These are phyloP conservation scores for Coelogynopora nodosa DNA, from an alignment of 2,888 invertebrate species.

Conservation along the genomic window DNA sequence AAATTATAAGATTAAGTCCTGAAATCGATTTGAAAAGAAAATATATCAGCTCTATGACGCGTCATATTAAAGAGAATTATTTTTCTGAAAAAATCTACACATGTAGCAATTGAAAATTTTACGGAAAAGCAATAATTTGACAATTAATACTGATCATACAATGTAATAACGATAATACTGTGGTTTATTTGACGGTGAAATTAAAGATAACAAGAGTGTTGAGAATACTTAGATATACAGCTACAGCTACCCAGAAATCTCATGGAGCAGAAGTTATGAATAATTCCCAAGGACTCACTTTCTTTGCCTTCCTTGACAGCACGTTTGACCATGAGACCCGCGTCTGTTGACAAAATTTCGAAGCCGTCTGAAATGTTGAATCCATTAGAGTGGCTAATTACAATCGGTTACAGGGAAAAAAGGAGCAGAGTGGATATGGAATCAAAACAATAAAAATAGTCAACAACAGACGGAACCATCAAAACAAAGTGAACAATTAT, in stretches of 20 bases:
- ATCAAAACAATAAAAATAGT: not conserved
- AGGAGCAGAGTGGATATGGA: not conserved
- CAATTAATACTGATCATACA: too few species aligned
- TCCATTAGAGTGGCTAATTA: not conserved
- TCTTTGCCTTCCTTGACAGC: slow-evolving; percentile 43
- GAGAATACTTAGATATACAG: not conserved
- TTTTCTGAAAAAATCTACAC: too few species aligned
- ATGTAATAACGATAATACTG: too few species aligned
- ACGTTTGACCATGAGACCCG: slow-evolving; percentile 37
- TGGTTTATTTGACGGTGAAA: too few species aligned
- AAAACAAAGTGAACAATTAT: too few species aligned
- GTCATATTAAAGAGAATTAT: too few species aligned
- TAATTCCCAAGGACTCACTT: not conserved
- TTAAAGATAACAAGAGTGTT: not conserved
- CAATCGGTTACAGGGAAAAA: slow-evolving; percentile 9
- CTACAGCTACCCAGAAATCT: not conserved
- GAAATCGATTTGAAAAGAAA: too few species aligned
- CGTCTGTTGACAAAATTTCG: slow-evolving; percentile 39
- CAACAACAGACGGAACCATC: not conserved
- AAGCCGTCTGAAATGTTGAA: slow-evolving; percentile 26
- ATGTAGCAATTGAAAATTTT: too few species aligned
- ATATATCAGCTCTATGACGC: too few species aligned
- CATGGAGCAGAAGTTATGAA: not conserved
- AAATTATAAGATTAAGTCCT: too few species aligned
- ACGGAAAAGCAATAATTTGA: too few species aligned